These are phyloP conservation scores for Zenarchopterus dispar DNA, from an alignment of 2,797 vertebrate species.

Conservation along the genomic window DNA sequence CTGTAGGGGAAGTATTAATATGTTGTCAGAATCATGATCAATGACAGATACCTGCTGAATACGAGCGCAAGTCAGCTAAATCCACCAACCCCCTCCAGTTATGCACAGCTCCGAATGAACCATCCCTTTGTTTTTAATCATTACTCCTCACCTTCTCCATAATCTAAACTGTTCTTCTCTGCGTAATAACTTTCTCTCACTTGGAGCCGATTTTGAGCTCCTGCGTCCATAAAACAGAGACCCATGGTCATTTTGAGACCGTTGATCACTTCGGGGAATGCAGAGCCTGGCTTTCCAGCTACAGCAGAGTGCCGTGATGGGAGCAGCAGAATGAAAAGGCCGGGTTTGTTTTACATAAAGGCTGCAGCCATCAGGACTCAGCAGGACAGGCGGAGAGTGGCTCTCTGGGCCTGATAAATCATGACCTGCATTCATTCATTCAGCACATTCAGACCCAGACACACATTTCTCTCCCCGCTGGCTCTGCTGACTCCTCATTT, in stretches of 20 bases:
- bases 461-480: constrained; percentile 73
- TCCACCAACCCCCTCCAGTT: constrained; percentile 62
- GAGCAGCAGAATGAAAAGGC: constrained; percentile 81
- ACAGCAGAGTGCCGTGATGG: constrained; percentile 53
- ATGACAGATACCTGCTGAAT: constrained; percentile 66
- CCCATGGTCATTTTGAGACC: constrained; percentile 72
- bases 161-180: constrained; percentile 69
- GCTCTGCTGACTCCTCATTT: constrained; percentile 83
- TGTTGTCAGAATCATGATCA: constrained; percentile 63
- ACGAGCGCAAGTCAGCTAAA: constrained; percentile 68
- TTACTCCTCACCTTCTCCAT: constrained; percentile 46
- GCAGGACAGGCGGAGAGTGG: constrained; percentile 75
- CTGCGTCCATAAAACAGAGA: constrained; percentile 75
- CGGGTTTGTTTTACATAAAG: constrained; percentile 85
- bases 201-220: constrained; percentile 63
- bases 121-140: constrained; percentile 75
- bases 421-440: constrained; percentile 79
- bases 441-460: constrained; percentile 80
- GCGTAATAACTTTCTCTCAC: constrained; percentile 76
- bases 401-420: constrained; percentile 81
- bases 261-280: constrained; percentile 71
- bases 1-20: constrained; percentile 63
- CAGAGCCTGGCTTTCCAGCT: constrained; percentile 60
- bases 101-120: constrained; percentile 65
- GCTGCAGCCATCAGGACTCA: constrained; percentile 78